phyloP scores from a whole-genome alignment of 2,797 vertebrate genomes.

The Sebastes diploproa region DNA sequence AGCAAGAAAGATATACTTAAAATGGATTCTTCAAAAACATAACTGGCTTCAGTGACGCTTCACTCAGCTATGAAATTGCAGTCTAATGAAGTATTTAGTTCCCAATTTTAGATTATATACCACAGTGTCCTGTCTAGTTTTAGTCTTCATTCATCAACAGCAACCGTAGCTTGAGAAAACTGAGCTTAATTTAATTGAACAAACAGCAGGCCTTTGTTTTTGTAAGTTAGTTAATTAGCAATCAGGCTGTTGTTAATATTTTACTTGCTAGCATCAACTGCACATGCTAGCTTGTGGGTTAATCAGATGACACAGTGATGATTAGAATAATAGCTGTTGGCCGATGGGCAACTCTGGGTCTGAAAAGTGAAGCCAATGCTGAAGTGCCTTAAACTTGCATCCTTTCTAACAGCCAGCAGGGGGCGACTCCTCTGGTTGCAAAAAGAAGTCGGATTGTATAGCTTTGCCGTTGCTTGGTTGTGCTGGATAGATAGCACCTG shows the following conservation, averaged over 20 bases:
- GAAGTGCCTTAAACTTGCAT: no score
- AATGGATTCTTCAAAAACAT: neutral
- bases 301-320: neutral
- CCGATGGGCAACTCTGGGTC: no score
- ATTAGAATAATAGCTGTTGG: neutral
- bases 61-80: slow-evolving; percentile 41
- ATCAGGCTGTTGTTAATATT: neutral
- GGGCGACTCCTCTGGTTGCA: no score
- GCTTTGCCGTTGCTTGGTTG: slow-evolving; percentile 31
- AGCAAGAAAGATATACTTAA: neutral
- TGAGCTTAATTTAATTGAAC: neutral
- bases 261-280: neutral
- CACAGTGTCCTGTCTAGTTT: neutral
- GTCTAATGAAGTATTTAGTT: slow-evolving; percentile 18
- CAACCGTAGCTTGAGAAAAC: neutral
- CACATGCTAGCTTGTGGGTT: neutral
- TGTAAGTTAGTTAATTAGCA: neutral
- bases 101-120: neutral
- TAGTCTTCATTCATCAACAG: neutral
- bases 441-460: neutral
- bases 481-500: slow-evolving; percentile 31
- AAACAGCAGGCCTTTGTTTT: neutral
- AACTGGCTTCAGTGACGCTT: neutral
- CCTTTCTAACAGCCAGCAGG: no score
- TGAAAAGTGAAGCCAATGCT: no score